These are phyloP conservation scores for Squalus acanthias DNA, from an alignment of 2,797 vertebrate species.

Conservation along the genomic window DNA sequence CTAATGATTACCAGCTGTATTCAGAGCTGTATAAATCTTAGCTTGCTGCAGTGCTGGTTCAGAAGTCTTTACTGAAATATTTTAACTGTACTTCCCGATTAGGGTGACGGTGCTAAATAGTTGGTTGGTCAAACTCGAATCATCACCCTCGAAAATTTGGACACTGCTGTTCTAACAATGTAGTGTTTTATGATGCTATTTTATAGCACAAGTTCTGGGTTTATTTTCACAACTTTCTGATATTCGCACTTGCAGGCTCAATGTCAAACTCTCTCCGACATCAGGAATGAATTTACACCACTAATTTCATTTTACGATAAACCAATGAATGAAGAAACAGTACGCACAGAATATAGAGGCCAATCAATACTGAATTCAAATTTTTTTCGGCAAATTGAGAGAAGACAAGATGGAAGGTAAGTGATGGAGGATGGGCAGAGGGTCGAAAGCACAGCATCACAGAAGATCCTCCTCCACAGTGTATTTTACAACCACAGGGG, in stretches of 20 bases:
- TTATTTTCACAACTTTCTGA: neutral
- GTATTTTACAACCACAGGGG: neutral
- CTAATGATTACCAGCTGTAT: neutral
- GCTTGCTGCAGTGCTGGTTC: neutral
- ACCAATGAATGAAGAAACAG: neutral
- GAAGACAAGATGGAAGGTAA: neutral
- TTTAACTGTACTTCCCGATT: neutral
- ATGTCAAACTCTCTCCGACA: neutral
- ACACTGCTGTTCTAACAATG: neutral
- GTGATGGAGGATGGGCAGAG: neutral
- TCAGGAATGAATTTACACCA: neutral
- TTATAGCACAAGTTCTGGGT: neutral
- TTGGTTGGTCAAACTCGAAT: neutral
- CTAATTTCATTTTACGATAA: neutral
- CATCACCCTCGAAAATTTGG: neutral
- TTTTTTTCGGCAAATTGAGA: neutral
- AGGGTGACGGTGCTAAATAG: neutral
- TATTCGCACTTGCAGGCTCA: neutral
- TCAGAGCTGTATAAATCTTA: neutral
- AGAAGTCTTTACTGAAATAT: neutral
- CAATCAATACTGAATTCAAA: neutral
- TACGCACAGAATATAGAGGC: neutral
- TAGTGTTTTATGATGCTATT: neutral
- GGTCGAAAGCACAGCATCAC: neutral
- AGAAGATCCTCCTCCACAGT: neutral